Evolutionary conservation across 2,888 invertebrate species (phyloP), one percentile per base, ranked within the genome.

Genomic region (Zygogramma bicolorata): DNA sequence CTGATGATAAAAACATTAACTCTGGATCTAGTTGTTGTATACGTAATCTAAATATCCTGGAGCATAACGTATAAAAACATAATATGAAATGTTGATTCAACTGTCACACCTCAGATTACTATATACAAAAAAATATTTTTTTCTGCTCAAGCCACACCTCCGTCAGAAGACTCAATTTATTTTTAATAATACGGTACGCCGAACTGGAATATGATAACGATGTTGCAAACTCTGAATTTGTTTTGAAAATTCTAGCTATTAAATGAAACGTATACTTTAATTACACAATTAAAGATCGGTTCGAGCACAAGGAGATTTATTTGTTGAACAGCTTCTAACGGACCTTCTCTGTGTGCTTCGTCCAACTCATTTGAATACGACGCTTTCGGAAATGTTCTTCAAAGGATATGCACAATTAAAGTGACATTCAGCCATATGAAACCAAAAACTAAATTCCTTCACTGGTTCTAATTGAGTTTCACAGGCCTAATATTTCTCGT

Each of bases 331-430:
- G 13, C 13, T 7, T 3, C 46, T 38, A 42, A 25, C 15, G 8
- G 27, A 40, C 15, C 42, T 40, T 13, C 38, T 61, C n/a, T 57
- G 22, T 61, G 63, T 66, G 53, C 60, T 60, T 65, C 38, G n/a
- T 46, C 25, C 59, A 58, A n/a, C 66, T 62, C 57, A 66, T 71
- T 71, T 71, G 31, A 67, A 71, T 71, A 71, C 57, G 34, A 61
- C 66, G 58, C 66, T 71, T 71, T 67, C 34, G 66, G 62, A 71
- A 57, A 65, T 58, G 62, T 62, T 34, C 46, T 62, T 62, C 66
- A 71, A 25, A 71, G 71, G 71, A 71, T 71, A 62, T 67, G 71
- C 71, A 67, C 62, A 57, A 71, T 71, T 71, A 70, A 60, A 65
- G 25, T 57, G 34, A 59, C 65, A 34, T 70, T 70, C 58, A 42